Evolutionary conservation across 2,888 invertebrate species (phyloP).

Genomic region (Caenorhabditis virilis): DNA sequence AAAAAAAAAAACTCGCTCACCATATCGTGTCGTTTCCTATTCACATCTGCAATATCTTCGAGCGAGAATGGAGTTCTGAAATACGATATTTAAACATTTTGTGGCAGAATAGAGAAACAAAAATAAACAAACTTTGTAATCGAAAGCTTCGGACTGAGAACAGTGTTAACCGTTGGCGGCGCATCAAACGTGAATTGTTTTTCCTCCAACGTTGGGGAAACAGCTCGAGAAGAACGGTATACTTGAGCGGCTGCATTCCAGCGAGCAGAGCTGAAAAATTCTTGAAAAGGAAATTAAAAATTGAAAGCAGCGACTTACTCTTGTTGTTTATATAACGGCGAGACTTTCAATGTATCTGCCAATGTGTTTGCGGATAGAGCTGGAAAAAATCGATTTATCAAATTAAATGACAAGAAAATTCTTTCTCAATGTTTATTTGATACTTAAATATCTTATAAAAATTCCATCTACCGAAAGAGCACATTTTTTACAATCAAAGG

Average conservation of each 20-base stretch:
- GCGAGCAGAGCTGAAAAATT: constrained; percentile 55
- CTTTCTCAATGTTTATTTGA: neutral
- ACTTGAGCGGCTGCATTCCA: constrained; percentile 66
- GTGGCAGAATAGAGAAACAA: neutral
- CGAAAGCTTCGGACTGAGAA: constrained; percentile 29
- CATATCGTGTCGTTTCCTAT: constrained; percentile 54
- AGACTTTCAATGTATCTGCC: constrained; percentile 65
- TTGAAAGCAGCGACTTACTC: constrained; percentile 49
- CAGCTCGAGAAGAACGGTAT: constrained; percentile 64
- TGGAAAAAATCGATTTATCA: constrained; percentile 4
- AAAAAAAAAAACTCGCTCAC: constrained; percentile 15
- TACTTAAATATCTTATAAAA: no score
- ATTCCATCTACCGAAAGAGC: neutral
- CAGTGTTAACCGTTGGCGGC: constrained; percentile 16
- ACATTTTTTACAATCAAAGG: neutral
- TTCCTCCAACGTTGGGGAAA: constrained; percentile 56
- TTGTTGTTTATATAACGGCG: constrained; percentile 65
- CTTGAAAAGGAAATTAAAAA: constrained; percentile 7
- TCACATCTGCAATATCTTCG: constrained; percentile 64
- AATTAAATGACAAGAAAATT: neutral
- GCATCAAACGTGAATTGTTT: constrained; percentile 32
- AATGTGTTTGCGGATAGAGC: constrained; percentile 58
- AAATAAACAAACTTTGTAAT: constrained; percentile 17
- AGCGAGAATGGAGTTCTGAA: constrained; percentile 59
- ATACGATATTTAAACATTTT: neutral